These are phyloP conservation scores for Lissocephala sabroskyi DNA, from an alignment of 2,888 invertebrate genomes.

Conservation along the genomic window DNA sequence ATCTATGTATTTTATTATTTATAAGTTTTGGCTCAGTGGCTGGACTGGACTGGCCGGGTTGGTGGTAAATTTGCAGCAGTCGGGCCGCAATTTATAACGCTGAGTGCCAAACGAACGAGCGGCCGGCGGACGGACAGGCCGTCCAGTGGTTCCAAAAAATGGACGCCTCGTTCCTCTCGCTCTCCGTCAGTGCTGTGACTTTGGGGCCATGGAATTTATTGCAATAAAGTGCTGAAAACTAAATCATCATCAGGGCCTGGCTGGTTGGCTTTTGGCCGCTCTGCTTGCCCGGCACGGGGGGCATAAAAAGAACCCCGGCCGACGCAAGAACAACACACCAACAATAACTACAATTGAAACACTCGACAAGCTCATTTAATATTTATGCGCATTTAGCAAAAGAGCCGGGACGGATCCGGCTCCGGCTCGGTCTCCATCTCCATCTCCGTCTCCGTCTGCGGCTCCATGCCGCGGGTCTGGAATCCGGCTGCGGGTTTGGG, in stretches of 20 bases:
- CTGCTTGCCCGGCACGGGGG: no score
- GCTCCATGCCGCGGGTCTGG: no score
- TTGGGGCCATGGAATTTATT: conserved; percentile 31
- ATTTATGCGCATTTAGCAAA: conserved; percentile 41
- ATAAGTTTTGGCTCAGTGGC: conserved; percentile 33
- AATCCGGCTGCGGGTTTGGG: no score
- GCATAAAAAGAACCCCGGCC: conserved; percentile 11
- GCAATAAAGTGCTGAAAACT: conserved; percentile 43
- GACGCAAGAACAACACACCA: conserved; percentile 2
- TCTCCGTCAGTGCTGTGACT: no score
- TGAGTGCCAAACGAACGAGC: conserved; percentile 28
- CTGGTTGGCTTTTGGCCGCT: conserved; percentile 4
- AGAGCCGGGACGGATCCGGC: not conserved
- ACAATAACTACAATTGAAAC: conserved; percentile 32
- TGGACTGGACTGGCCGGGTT: no score
- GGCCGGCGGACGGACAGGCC: conserved; percentile 11
- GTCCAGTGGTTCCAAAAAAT: conserved; percentile 28
- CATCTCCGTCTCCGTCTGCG: no score
- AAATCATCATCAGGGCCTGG: conserved; percentile 29
- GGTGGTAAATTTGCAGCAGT: conserved; percentile 3
- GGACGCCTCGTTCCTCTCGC: no score
- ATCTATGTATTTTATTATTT: conserved; percentile 19
- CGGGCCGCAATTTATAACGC: conserved; percentile 38
- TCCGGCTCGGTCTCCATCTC: no score
- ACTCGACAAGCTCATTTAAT: conserved; percentile 36